phyloP scores from a whole-genome alignment of 2,888 invertebrate genomes.

The Anticlea derivata region DNA sequence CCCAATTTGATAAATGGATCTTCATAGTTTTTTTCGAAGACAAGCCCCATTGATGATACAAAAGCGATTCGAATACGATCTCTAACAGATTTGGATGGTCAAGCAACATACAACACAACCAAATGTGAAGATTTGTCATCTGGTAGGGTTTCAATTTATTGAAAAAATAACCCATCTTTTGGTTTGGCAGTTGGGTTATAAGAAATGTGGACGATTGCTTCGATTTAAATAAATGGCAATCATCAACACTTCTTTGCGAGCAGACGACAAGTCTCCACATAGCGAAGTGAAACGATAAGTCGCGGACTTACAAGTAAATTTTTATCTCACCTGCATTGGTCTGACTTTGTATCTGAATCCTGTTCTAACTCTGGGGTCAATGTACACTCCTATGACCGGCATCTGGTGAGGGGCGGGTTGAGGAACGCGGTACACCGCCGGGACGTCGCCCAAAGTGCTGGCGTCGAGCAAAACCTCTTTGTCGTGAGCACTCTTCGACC shows the following conservation, averaged over 20 bases:
- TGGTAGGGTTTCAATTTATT: slow-evolving; percentile 10
- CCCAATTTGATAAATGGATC: slow-evolving; percentile 66
- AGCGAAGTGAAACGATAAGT: slow-evolving; percentile 49
- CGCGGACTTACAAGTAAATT: slow-evolving; percentile 49
- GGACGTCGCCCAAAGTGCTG: slow-evolving; percentile 85
- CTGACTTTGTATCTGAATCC: slow-evolving; percentile 90
- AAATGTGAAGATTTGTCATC: slow-evolving; percentile 58
- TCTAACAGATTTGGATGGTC: slow-evolving; percentile 58
- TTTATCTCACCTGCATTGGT: slow-evolving; percentile 84
- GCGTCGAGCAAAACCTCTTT: slow-evolving; percentile 82
- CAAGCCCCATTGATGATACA: slow-evolving; percentile 65
- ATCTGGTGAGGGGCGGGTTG: slow-evolving; percentile 85
- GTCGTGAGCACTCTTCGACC: slow-evolving; percentile 55
- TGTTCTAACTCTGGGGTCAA: slow-evolving; percentile 88
- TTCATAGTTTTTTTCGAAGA: slow-evolving; percentile 64
- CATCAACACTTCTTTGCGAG: slow-evolving; percentile 64
- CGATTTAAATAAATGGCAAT: slow-evolving; percentile 55
- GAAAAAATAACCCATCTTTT: background rate
- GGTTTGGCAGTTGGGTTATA: background rate
- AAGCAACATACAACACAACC: slow-evolving; percentile 71
- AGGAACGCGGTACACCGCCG: slow-evolving; percentile 86
- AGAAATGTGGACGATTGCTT: slow-evolving; percentile 76
- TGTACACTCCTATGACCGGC: slow-evolving; percentile 88
- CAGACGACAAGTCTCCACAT: slow-evolving; percentile 61
- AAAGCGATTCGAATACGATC: slow-evolving; percentile 59